Conservation (phyloP, 2,113 vertebrate genomes). For the Xyliphius kryptos region DNA sequence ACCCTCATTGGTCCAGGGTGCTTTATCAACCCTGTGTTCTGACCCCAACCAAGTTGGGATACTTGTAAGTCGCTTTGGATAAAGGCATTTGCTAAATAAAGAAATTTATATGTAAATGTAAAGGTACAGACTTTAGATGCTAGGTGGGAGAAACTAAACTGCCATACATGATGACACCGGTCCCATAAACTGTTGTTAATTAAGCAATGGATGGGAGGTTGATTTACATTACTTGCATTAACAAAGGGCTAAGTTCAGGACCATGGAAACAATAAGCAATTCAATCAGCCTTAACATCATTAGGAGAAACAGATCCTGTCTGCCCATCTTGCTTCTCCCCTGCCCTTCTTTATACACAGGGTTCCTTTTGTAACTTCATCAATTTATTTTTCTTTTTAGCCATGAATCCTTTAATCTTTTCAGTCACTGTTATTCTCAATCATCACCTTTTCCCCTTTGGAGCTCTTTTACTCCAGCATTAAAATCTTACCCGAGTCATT, state of each 20-base stretch:
- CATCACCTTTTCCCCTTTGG: not conserved
- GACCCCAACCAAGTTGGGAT: no score
- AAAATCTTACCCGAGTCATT: slow-evolving; percentile 55
- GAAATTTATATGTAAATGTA: no score
- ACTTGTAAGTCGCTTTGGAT: no score
- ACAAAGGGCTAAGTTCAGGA: slow-evolving; percentile 52
- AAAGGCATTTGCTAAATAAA: no score
- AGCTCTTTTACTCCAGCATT: slow-evolving; percentile 34
- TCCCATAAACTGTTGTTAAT: not conserved
- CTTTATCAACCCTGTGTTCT: no score
- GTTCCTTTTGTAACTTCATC: not conserved
- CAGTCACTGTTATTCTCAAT: slow-evolving; percentile 5
- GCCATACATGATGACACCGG: not conserved
- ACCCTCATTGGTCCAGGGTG: no score
- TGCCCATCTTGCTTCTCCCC: not conserved
- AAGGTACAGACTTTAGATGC: no score
- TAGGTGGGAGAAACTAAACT: slow-evolving; percentile 33
- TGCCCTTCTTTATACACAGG: not conserved
- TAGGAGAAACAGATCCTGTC: not conserved
- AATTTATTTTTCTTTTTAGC: not conserved
- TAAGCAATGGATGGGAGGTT: slow-evolving; percentile 7
- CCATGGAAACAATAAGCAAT: slow-evolving; percentile 49
- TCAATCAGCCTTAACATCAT: no score
- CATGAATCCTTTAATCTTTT: slow-evolving; percentile 4
- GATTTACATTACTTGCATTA: slow-evolving; percentile 9